Evolutionary conservation across 2,888 invertebrate genomes (phyloP).

Genomic region (Drosophila silvestris): DNA sequence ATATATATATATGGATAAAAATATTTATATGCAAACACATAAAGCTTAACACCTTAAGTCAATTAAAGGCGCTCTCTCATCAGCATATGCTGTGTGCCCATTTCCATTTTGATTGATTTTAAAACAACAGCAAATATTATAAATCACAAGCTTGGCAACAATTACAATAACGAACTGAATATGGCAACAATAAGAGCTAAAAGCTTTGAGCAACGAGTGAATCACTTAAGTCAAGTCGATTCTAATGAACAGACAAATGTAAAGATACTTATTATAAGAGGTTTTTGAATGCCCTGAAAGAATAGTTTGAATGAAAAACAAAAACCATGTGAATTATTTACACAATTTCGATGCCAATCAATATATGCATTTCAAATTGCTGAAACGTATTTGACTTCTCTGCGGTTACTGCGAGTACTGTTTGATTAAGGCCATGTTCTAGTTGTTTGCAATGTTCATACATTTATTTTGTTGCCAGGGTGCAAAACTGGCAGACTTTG

Average conservation of each 20-base stretch:
- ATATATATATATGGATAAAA: conserved; percentile 21
- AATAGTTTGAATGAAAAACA: not conserved
- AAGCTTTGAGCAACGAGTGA: conserved; percentile 12
- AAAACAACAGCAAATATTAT: conserved; percentile 40
- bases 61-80: conserved; percentile 65
- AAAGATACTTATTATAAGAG: not conserved
- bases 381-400: not conserved
- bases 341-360: not conserved
- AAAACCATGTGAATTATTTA: not conserved
- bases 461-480: not conserved
- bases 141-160: conserved; percentile 42
- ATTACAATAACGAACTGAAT: not conserved
- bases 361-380: not conserved
- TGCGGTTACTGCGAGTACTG: not conserved
- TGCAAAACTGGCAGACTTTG: not conserved
- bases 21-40: conserved; percentile 9
- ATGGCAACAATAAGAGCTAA: conserved; percentile 9
- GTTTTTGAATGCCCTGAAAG: not conserved
- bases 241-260: not conserved
- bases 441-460: not conserved
- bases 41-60: conserved; percentile 57
- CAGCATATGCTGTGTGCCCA: conserved; percentile 38
- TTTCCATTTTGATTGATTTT: conserved; percentile 52
- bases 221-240: not conserved
- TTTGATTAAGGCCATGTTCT: not conserved